These are phyloP conservation scores for Petrolisthes manimaculis DNA, from an alignment of 2,888 invertebrate species.

Conservation along the genomic window DNA sequence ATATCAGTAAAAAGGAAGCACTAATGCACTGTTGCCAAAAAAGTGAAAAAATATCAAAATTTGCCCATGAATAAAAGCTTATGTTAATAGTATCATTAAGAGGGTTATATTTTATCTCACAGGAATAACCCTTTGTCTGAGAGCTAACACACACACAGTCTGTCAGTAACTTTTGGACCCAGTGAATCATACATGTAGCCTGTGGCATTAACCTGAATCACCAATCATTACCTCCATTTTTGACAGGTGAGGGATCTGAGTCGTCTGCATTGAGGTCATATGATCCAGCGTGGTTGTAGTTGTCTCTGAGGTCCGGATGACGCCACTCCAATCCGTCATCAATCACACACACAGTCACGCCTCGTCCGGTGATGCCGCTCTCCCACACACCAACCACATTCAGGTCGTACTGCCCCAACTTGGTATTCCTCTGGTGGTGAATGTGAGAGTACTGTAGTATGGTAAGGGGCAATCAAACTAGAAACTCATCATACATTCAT, in stretches of 20 bases:
- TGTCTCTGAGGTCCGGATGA: slow-evolving; percentile 60
- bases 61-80: not conserved
- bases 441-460: not conserved
- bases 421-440: slow-evolving; percentile 34
- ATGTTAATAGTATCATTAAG: not conserved
- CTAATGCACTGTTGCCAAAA: not conserved
- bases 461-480: not conserved
- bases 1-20: too few species aligned
- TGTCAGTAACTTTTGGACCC: not conserved
- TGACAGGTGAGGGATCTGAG: slow-evolving; percentile 61
- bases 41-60: not conserved
- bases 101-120: not conserved
- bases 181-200: not conserved
- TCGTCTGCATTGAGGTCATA: slow-evolving; percentile 64
- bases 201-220: not conserved
- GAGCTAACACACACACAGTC: not conserved
- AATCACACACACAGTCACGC: slow-evolving; percentile 64
- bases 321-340: slow-evolving; percentile 64
- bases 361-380: slow-evolving; percentile 63
- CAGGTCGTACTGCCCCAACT: slow-evolving; percentile 43
- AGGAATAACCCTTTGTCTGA: not conserved
- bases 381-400: slow-evolving; percentile 63
- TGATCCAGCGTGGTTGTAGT: slow-evolving; percentile 58
- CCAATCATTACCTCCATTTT: slow-evolving; percentile 58
- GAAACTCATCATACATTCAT: not conserved